Conservation (phyloP, 2,888 invertebrate species). For the Actias luna region DNA sequence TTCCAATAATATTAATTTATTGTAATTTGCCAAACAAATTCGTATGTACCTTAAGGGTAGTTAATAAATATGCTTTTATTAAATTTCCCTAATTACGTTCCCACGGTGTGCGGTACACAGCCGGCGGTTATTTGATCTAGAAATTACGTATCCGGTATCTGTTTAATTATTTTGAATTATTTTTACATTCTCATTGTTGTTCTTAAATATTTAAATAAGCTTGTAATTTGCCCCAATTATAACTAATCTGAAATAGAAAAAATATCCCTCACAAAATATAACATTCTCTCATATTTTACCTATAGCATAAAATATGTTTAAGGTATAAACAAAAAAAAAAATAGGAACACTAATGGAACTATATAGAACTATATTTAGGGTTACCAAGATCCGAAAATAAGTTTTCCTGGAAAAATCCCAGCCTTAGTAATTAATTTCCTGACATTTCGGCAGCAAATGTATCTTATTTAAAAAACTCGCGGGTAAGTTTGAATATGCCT, state of each 20-base stretch:
- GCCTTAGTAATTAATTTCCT: too few relatives aligned
- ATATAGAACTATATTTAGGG: too few relatives aligned
- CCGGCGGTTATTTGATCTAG: slow-evolving; percentile 11
- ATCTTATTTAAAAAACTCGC: too few relatives aligned
- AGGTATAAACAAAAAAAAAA: too few relatives aligned
- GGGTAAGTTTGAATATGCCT: too few relatives aligned
- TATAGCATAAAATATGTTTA: too few relatives aligned
- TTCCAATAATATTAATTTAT: not conserved
- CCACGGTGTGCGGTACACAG: slow-evolving; percentile 8
- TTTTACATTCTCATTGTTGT: not conserved
- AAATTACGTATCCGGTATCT: slow-evolving; percentile 6
- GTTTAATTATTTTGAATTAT: slow-evolving; percentile 10
- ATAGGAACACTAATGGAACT: too few relatives aligned
- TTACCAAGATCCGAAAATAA: too few relatives aligned
- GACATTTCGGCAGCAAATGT: too few relatives aligned
- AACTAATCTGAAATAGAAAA: not conserved
- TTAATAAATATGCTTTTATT: slow-evolving; percentile 13
- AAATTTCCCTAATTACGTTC: slow-evolving; percentile 15
- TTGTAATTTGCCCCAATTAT: not conserved
- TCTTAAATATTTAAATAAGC: not conserved
- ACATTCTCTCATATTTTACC: not conserved
- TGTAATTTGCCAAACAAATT: slow-evolving; percentile 6
- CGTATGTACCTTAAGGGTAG: not conserved
- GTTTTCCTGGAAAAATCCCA: too few relatives aligned
- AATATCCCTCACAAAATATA: not conserved